Evolutionary conservation across 2,888 invertebrate genomes (phyloP), one percentile per base, ranked within the genome.

Genomic region (Halictus ligatus): DNA sequence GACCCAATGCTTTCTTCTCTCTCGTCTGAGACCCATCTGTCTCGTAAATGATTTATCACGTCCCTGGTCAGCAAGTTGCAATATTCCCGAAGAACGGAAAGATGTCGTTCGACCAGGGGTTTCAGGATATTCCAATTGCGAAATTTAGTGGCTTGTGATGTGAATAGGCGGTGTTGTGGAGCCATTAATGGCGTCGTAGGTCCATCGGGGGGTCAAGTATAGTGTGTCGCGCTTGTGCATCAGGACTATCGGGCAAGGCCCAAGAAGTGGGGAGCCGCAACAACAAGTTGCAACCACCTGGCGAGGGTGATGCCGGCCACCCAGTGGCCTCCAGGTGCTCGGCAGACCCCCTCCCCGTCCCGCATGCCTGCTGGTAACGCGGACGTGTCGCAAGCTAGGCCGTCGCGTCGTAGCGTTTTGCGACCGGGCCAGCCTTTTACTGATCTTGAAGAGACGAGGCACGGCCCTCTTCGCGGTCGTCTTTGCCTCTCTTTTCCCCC

Each of bases 231-330:
- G 75, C 50, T 29, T 60, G 54, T 75, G 64, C 67, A 78, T 12
- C 35, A 78, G 50, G 69, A 40, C n/a, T 25, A 76, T 35, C 43
- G 15, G 60, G 54, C 76, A 78, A 71, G 71, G 83, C 81, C 82
- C 86, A 89, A 89, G 86, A 84, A 88, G 84, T 86, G 89, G 89
- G 89, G 90, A 89, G 86, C 87, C 89, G 91, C 92, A 91, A 94
- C 92, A 93, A 93, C 94, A 94, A 94, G 94, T 94, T 93, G 94
- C 92, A 94, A 92, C 93, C 94, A 94, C 94, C 94, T 94, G 94
- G 93, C 92, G 89, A 92, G 86, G 91, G 88, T 89, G 89, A 89
- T 89, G 88, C 89, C 90, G 92, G 91, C 92, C 93, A 92, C 93
- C 91, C 91, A 92, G 91, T 90, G 92, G 85, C 81, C 91, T 93